Evolutionary conservation across 2,888 invertebrate species (phyloP).

Genomic region (Leptopilina syphax): DNA sequence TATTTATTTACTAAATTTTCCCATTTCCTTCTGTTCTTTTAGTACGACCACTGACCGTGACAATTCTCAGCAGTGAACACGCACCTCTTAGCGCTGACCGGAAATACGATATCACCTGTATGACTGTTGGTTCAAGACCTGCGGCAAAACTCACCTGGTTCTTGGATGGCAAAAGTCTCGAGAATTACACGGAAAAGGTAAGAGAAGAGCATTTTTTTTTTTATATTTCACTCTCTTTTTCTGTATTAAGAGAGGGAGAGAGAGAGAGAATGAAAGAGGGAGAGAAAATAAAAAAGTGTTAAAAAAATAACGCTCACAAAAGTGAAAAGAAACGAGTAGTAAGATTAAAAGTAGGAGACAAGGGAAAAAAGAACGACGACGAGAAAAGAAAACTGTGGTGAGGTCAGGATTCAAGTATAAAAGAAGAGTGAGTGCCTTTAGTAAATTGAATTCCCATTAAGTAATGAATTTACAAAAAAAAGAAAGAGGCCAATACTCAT

Average conservation of each 20-base stretch:
- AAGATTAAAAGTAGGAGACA: slow-evolving; percentile 37
- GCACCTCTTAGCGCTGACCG: slow-evolving; percentile 88
- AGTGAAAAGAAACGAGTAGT: slow-evolving; percentile 4
- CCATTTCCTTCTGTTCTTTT: slow-evolving; percentile 59
- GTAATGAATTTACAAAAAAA: slow-evolving; percentile 44
- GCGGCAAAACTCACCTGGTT: slow-evolving; percentile 92
- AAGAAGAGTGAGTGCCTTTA: slow-evolving; percentile 30
- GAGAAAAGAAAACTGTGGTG: slow-evolving; percentile 12
- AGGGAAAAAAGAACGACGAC: slow-evolving; percentile 7
- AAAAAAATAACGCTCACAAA: neutral
- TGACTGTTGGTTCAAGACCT: slow-evolving; percentile 90
- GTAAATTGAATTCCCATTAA: slow-evolving; percentile 55
- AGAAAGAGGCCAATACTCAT: neutral
- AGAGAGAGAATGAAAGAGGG: slow-evolving; percentile 27
- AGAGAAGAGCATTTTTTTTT: slow-evolving; percentile 51
- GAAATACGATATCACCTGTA: slow-evolving; percentile 89
- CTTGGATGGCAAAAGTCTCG: slow-evolving; percentile 85
- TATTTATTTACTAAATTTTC: too few species aligned
- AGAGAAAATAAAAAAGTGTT: slow-evolving; percentile 7
- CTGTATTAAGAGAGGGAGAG: too few species aligned
- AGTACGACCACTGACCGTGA: slow-evolving; percentile 90
- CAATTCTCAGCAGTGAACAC: slow-evolving; percentile 88
- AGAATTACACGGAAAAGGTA: slow-evolving; percentile 79
- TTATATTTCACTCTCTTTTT: too few species aligned
- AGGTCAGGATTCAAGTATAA: slow-evolving; percentile 48